Evolutionary conservation across 2,888 invertebrate genomes (phyloP).

Genomic region (Dynastes tityus): DNA sequence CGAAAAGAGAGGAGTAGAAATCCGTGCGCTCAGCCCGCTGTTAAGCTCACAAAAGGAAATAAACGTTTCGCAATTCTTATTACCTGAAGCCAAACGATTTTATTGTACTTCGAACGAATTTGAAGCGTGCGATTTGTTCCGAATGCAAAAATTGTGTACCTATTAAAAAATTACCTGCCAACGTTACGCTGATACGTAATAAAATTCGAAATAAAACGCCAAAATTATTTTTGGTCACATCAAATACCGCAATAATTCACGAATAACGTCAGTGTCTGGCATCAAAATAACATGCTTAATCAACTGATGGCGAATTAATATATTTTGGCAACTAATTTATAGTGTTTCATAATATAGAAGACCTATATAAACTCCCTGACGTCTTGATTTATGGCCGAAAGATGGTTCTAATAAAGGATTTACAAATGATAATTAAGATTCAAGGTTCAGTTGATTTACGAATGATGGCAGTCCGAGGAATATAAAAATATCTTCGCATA

Average conservation of each 20-base stretch:
- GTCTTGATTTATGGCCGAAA: conserved; percentile 15
- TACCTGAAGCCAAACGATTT: not conserved
- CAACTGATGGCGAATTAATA: conserved; percentile 34
- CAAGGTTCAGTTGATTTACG: conserved; percentile 29
- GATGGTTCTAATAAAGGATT: conserved; percentile 25
- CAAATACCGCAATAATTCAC: conserved; percentile 29
- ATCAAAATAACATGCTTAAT: conserved; percentile 28
- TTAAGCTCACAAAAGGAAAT: conserved; percentile 31
- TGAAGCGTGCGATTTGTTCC: not conserved
- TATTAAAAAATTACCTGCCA: not conserved
- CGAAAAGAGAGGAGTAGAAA: conserved; percentile 44
- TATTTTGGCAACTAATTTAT: conserved; percentile 41
- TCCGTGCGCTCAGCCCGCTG: conserved; percentile 5
- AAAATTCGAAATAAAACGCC: conserved; percentile 7
- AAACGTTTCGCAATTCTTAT: conserved; percentile 25
- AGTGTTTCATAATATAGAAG: conserved; percentile 27
- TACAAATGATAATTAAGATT: conserved; percentile 40
- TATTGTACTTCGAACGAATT: not conserved
- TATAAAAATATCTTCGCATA: conserved; percentile 22
- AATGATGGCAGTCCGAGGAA: conserved; percentile 23
- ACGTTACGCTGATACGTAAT: not conserved
- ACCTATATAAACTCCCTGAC: conserved; percentile 28
- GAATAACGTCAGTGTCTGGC: conserved; percentile 26
- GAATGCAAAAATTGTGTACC: not conserved
- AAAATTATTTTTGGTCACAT: conserved; percentile 28